Percentiles rank a stretch among this genome's conserved stretches.
Evolutionary conservation across 2,113 vertebrate genomes (phyloP).

Genomic region (Calyptommatus sinebrachiatus): DNA sequence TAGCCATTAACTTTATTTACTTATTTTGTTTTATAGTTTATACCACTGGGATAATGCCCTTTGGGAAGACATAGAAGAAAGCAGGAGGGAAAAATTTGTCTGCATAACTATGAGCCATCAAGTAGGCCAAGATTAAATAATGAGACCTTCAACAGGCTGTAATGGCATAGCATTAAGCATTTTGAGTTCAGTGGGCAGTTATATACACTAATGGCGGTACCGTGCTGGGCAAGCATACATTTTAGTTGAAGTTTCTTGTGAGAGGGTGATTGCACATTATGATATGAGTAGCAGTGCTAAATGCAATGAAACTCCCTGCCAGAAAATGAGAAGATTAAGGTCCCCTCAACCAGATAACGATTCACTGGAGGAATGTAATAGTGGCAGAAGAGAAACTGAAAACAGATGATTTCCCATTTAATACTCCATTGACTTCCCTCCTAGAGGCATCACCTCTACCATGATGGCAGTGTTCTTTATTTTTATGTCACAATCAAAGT

Average conservation of each 20-base stretch:
- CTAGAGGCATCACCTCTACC: constrained; percentile 54
- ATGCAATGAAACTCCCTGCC: constrained; percentile 60
- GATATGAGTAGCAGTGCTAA: constrained; percentile 67
- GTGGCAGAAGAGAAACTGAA: constrained; percentile 80
- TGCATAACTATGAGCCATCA: constrained; percentile 39
- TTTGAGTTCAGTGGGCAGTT: constrained; percentile 66
- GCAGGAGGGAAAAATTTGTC: not conserved
- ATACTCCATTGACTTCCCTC: constrained; percentile 84
- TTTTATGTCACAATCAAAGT: constrained; percentile 67
- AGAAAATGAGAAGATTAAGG: constrained; percentile 66
- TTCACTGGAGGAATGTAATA: constrained; percentile 71
- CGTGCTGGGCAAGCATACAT: constrained; percentile 68
- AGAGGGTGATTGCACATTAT: constrained; percentile 65
- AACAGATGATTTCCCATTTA: constrained; percentile 89
- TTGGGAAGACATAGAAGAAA: constrained; percentile 27
- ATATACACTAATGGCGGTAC: constrained; percentile 66
- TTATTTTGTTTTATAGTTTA: constrained; percentile 37
- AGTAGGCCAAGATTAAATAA: constrained; percentile 69
- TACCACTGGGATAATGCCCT: constrained; percentile 23
- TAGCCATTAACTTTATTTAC: constrained; percentile 39
- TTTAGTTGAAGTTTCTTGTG: constrained; percentile 66
- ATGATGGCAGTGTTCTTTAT: constrained; percentile 57
- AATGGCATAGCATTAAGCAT: constrained; percentile 66
- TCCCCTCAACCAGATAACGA: constrained; percentile 59
- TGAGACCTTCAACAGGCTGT: constrained; percentile 62